Conservation (phyloP, 2,888 invertebrate species). For the Alentia gelatinosa region DNA sequence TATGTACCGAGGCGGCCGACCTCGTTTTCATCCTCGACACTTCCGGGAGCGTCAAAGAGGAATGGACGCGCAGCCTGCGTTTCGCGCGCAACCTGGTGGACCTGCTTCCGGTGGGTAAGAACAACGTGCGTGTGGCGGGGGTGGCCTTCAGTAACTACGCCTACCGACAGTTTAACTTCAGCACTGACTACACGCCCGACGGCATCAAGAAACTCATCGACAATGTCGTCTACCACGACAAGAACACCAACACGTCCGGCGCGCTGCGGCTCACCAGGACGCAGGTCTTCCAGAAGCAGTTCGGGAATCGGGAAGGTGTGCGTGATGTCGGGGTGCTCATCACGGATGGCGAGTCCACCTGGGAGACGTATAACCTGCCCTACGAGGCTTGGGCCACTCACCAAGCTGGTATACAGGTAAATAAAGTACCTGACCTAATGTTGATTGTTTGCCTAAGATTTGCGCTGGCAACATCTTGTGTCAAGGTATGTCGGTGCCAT, state of each 20-base stretch:
- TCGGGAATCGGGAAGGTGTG: constrained; percentile 38
- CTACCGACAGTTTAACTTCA: constrained; percentile 46
- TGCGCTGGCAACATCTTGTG: too few species aligned
- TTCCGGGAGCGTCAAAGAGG: constrained; percentile 69
- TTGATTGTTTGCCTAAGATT: too few species aligned
- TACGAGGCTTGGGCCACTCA: constrained; percentile 63
- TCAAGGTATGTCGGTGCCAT: too few species aligned
- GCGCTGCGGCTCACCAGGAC: constrained; percentile 8
- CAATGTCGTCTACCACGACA: constrained; percentile 8
- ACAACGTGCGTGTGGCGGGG: constrained; percentile 51
- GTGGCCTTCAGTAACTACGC: constrained; percentile 56
- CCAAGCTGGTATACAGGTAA: constrained; percentile 65
- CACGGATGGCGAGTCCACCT: constrained; percentile 63
- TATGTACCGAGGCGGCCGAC: constrained; percentile 59
- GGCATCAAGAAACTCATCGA: not conserved
- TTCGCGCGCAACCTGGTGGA: constrained; percentile 68
- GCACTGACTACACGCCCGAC: not conserved
- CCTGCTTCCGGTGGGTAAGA: constrained; percentile 24
- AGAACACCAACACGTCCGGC: constrained; percentile 56
- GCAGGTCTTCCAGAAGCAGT: not conserved
- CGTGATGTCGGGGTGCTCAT: constrained; percentile 63
- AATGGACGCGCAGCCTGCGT: constrained; percentile 67
- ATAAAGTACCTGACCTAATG: too few species aligned
- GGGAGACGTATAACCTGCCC: constrained; percentile 39
- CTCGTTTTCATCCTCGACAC: constrained; percentile 70